Conservation (phyloP, 2,113 vertebrate species). For the Phaethornis superciliosus region DNA sequence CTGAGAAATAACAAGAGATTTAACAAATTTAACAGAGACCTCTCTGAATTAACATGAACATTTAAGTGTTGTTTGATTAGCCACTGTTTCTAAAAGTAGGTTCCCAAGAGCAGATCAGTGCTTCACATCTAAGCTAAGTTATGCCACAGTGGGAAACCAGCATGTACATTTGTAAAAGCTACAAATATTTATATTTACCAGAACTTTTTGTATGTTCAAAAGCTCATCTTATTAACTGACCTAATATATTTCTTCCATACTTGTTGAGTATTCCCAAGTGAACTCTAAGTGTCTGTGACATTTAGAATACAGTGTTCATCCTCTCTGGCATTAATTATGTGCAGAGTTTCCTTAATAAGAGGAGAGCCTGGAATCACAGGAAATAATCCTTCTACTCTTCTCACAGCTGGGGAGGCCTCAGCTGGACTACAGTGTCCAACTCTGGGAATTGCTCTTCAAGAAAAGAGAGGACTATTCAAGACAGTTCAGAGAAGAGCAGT, state of each 20-base stretch:
- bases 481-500: background rate
- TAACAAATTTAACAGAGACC: background rate
- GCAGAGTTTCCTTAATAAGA: background rate
- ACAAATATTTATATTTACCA: background rate
- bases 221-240: background rate
- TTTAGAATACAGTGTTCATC: background rate
- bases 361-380: background rate
- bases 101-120: background rate
- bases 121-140: background rate
- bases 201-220: background rate
- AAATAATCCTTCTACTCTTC: background rate
- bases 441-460: background rate
- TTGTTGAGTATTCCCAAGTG: background rate
- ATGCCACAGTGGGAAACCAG: background rate
- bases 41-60: background rate
- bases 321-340: background rate
- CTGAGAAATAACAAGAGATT: background rate
- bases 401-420: background rate
- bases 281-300: background rate
- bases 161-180: background rate
- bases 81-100: background rate
- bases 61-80: background rate
- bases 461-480: background rate
- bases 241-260: background rate
- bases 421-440: background rate